phyloP scores from a whole-genome alignment of 2,888 invertebrate species.

The Theretra japonica region DNA sequence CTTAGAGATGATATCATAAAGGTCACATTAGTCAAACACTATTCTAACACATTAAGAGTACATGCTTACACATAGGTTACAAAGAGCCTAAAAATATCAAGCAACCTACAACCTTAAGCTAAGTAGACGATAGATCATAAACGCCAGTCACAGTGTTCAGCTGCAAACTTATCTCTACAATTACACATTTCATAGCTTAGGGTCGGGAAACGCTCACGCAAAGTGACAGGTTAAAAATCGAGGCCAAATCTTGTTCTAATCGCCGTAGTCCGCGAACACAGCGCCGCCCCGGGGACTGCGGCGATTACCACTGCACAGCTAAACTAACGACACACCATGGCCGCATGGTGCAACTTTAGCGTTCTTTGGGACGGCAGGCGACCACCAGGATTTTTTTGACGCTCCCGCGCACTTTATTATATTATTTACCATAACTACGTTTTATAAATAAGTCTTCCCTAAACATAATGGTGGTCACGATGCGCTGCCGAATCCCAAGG shows the following conservation, averaged over 20 bases:
- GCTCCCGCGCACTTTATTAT: constrained; percentile 26
- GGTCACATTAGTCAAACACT: constrained; percentile 59
- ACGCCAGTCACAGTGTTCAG: constrained; percentile 24
- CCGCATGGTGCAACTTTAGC: constrained; percentile 80
- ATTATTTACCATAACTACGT: constrained; percentile 30
- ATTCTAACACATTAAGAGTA: constrained; percentile 59
- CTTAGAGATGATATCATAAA: constrained; percentile 55
- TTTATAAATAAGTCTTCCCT: constrained; percentile 30
- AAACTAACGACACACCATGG: constrained; percentile 79
- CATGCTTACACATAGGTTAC: constrained; percentile 63
- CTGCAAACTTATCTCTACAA: constrained; percentile 51
- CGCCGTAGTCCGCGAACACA: constrained; percentile 56
- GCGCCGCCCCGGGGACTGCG: constrained; percentile 52
- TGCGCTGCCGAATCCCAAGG: constrained; percentile 52
- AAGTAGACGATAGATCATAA: constrained; percentile 44
- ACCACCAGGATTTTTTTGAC: constrained; percentile 38
- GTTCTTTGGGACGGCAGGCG: constrained; percentile 59
- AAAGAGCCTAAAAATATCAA: constrained; percentile 55
- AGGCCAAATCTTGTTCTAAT: constrained; percentile 71
- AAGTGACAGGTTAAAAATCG: constrained; percentile 74
- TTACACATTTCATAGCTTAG: constrained; percentile 82
- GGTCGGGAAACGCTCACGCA: constrained; percentile 64
- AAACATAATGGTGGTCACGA: constrained; percentile 41
- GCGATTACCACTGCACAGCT: constrained; percentile 64
- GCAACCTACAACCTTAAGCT: constrained; percentile 60